phyloP scores from a whole-genome alignment of 1,140 invertebrate species.

The Coptotermes formosanus region DNA sequence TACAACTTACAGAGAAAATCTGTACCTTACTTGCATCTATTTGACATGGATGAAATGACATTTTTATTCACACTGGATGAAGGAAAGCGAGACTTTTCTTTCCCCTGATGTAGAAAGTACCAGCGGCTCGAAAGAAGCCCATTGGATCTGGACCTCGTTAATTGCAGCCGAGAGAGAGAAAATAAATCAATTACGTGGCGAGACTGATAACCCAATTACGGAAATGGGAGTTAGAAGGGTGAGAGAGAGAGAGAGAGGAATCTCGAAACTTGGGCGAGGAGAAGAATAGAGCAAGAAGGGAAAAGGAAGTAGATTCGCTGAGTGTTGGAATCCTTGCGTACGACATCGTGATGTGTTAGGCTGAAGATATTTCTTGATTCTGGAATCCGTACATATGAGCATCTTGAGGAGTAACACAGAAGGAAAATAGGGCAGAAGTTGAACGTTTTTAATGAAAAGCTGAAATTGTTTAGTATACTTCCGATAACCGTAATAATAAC shows the following conservation, averaged over 20 bases:
- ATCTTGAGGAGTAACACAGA: too few species aligned
- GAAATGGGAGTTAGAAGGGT: constrained; percentile 35
- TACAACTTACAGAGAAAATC: too few species aligned
- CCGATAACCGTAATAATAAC: too few species aligned
- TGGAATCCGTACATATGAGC: too few species aligned
- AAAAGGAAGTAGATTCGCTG: background rate
- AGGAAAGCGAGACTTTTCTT: background rate
- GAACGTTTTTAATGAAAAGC: too few species aligned
- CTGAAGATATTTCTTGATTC: too few species aligned
- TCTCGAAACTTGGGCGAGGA: background rate
- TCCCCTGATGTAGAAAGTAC: constrained; percentile 5
- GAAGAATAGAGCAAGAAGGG: background rate
- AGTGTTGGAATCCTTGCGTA: background rate
- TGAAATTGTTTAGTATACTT: too few species aligned
- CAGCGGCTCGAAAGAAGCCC: background rate
- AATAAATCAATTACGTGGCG: constrained; percentile 42
- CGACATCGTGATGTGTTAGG: background rate
- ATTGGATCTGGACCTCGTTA: constrained; percentile 35
- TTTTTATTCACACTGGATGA: too few species aligned
- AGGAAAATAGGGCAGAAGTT: too few species aligned
- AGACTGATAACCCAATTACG: constrained; percentile 42
- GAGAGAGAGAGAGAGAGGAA: background rate
- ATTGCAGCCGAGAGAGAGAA: constrained; percentile 39
- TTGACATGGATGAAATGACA: too few species aligned
- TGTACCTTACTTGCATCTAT: too few species aligned